A percentile compares a stretch with the other conserved stretches of the same genome.
Conservation (phyloP, 2,113 vertebrate genomes). For the Polypterus senegalus region DNA sequence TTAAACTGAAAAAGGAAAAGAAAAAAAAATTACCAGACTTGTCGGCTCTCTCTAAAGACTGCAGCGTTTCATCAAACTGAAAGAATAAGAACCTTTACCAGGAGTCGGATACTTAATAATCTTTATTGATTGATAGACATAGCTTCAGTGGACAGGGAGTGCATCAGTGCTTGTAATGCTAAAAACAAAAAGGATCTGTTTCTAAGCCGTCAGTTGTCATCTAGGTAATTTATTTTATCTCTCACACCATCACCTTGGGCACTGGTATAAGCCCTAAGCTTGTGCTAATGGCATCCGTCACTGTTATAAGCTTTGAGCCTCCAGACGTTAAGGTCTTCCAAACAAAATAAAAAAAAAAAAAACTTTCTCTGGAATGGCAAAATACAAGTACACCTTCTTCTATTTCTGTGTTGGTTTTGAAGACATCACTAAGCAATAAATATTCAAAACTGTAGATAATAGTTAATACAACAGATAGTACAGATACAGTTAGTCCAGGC, state of each 20-base stretch:
- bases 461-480: too few species aligned
- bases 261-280: slow-evolving; percentile 46
- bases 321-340: slow-evolving; percentile 21
- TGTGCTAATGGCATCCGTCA: slow-evolving; percentile 46
- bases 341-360: slow-evolving; percentile 13
- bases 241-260: slow-evolving; percentile 36
- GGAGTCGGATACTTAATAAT: slow-evolving; percentile 20
- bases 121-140: slow-evolving; percentile 23
- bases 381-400: too few species aligned
- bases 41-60: not conserved
- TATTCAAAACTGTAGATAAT: too few species aligned
- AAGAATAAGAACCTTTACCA: not conserved
- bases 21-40: too few species aligned
- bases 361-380: too few species aligned
- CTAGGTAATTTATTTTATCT: slow-evolving; percentile 60
- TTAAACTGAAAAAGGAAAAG: not conserved
- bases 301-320: slow-evolving; percentile 38
- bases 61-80: not conserved
- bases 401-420: too few species aligned
- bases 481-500: too few species aligned
- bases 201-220: slow-evolving; percentile 39
- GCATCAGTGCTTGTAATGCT: slow-evolving; percentile 5
- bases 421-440: too few species aligned
- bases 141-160: slow-evolving; percentile 25
- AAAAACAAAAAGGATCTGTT: slow-evolving; percentile 31